phyloP scores from a whole-genome alignment of 2,888 invertebrate species.

The Dorcus parallelipipedus region DNA sequence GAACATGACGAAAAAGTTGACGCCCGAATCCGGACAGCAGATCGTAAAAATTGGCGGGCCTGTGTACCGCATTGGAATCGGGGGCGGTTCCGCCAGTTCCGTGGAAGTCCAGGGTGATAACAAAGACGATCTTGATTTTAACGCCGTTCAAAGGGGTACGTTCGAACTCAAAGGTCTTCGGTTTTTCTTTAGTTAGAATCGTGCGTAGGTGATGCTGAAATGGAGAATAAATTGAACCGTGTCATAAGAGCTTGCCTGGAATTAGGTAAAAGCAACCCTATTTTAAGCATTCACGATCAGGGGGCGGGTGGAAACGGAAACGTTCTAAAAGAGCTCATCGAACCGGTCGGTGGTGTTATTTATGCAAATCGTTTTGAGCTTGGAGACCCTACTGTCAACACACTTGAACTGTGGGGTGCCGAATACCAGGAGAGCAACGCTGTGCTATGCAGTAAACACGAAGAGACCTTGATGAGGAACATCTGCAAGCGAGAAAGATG shows the following conservation, averaged over 20 bases:
- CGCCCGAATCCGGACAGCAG: slow-evolving; percentile 79
- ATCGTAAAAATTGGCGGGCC: slow-evolving; percentile 96
- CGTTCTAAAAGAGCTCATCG: slow-evolving; percentile 93
- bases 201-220: slow-evolving; percentile 80
- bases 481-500: slow-evolving; percentile 88
- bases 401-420: slow-evolving; percentile 95
- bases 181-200: slow-evolving; percentile 15
- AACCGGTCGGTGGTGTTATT: slow-evolving; percentile 91
- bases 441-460: slow-evolving; percentile 69
- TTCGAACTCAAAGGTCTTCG: not conserved
- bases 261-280: slow-evolving; percentile 77
- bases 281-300: slow-evolving; percentile 95
- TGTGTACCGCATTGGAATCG: slow-evolving; percentile 95
- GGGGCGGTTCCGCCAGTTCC: slow-evolving; percentile 97
- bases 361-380: slow-evolving; percentile 82
- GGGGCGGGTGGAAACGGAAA: slow-evolving; percentile 99
- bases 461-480: slow-evolving; percentile 60
- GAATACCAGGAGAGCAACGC: slow-evolving; percentile 98
- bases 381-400: slow-evolving; percentile 92
- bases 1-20: slow-evolving; percentile 72
- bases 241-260: slow-evolving; percentile 92
- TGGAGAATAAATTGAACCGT: slow-evolving; percentile 96
- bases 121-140: slow-evolving; percentile 84
- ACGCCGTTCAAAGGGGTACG: slow-evolving; percentile 87
- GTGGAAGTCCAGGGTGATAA: slow-evolving; percentile 91